Percentiles rank a stretch among this genome's conserved stretches.
Evolutionary conservation across 2,888 invertebrate genomes (phyloP).

Genomic region (Carcina quercana): DNA sequence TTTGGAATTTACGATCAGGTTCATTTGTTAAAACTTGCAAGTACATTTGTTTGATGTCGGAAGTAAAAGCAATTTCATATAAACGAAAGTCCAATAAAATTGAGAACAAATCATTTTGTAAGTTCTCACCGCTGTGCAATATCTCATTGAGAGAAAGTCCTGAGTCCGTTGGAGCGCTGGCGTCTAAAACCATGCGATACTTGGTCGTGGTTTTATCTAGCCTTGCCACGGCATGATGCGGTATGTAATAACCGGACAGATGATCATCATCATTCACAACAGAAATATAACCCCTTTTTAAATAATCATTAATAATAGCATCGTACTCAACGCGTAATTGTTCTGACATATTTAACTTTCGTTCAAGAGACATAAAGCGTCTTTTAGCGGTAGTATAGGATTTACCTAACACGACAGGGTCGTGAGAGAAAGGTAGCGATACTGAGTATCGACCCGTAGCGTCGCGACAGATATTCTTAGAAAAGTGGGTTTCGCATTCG

Average conservation of each 20-base stretch:
- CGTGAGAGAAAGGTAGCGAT: constrained; percentile 6
- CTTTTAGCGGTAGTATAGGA: constrained; percentile 6
- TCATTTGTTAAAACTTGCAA: background rate
- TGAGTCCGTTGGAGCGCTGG: background rate
- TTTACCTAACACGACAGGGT: constrained; percentile 7
- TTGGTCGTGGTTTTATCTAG: constrained; percentile 1
- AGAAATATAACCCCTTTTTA: constrained; percentile 3
- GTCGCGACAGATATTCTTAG: constrained; percentile 1
- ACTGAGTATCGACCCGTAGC: constrained; percentile 3
- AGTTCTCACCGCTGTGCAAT: background rate
- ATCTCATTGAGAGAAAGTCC: background rate
- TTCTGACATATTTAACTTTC: constrained; percentile 2
- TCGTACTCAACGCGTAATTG: background rate
- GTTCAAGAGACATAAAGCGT: constrained; percentile 6
- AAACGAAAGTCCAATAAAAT: background rate
- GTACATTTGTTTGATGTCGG: background rate
- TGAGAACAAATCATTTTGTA: background rate
- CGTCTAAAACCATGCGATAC: background rate
- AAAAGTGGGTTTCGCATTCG: constrained; percentile 5
- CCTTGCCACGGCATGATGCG: constrained; percentile 6
- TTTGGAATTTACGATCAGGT: background rate
- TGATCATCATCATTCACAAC: background rate
- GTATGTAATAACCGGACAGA: constrained; percentile 5
- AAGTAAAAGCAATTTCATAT: background rate
- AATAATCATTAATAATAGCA: background rate